Base-by-base conservation (phyloP, 92 coral and sea anemone genomes). In the Metridium senile region DNA sequence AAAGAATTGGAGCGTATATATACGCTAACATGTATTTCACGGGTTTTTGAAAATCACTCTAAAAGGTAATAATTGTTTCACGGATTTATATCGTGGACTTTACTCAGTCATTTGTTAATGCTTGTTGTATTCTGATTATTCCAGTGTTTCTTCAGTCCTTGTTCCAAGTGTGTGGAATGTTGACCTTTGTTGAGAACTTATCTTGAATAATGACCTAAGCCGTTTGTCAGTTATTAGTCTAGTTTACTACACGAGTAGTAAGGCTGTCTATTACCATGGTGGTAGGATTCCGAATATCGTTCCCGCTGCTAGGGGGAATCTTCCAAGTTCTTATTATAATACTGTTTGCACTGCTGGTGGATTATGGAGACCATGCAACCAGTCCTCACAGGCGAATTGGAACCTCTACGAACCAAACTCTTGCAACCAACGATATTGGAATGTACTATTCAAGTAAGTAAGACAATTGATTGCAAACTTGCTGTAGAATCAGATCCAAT, bases 391-490 rank as follows among this genome's bases (percentile, higher is more conserved):
- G 68, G 0, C 86, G 84, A 1, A 30, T 81, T 9, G 91, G 85
- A 0, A 66, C 58, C 22, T 16, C 68, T 21, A 19, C 39, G 46
- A 76, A 75, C 53, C 58, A 65, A 9, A 33, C 89, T 0, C 76
- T 54, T 18, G 34, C 67, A 3, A 74, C 33, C 57, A 89, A 90
- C 69, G 91, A 83, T 32, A 66, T 94, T 25, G 27, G 78, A 16
- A 26, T 82, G 27, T 91, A 82, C 68, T 91, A 85, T 62, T 82
- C 91, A 74, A 91, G 97, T 91, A 72, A 90, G 94, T 74, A 58
- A 8, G 13, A 39, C 13, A 39, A 13, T 39, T 39, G 13, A 39
- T 39, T 39, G 49, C 6, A 39, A 39, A 39, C 13, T 6, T 4
- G 49, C 13, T 39, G 13, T 4, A 4, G 8, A 22, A 23, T 1